Percentiles rank a stretch among this genome's conserved stretches.
phyloP scores from a whole-genome alignment of 2,888 invertebrate species.

The Belgica antarctica region DNA sequence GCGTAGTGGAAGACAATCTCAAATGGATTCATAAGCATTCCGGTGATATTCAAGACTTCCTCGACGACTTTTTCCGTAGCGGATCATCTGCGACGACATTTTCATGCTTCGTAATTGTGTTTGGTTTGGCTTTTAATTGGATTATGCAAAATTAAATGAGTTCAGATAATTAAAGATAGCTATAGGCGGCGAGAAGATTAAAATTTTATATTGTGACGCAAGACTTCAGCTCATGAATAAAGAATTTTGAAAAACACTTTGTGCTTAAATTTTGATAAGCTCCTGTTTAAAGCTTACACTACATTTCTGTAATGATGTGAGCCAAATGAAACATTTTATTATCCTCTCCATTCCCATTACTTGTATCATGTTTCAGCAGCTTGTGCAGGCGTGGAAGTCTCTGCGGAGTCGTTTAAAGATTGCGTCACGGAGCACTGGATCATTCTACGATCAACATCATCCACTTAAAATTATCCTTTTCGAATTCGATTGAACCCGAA shows the following conservation, averaged over 20 bases:
- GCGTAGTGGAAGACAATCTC: neutral
- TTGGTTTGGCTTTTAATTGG: conserved; percentile 31
- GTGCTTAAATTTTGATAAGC: neutral
- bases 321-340: no score
- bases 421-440: no score
- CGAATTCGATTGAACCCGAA: no score
- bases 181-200: conserved; percentile 3
- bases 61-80: conserved; percentile 27
- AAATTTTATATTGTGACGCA: neutral
- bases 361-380: no score
- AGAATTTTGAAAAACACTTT: neutral
- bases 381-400: no score
- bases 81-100: conserved; percentile 8
- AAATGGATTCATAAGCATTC: neutral
- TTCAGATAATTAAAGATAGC: conserved; percentile 22
- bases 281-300: no score
- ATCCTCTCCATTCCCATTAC: no score
- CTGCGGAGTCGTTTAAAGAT: no score
- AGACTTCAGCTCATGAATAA: neutral
- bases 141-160: conserved; percentile 36
- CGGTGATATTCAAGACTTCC: conserved; percentile 33
- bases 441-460: no score
- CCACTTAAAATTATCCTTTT: no score
- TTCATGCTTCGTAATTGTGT: conserved; percentile 14
- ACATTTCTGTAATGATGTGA: no score